Conservation (phyloP, 2,113 vertebrate genomes). For the Sclerurus mexicanus region DNA sequence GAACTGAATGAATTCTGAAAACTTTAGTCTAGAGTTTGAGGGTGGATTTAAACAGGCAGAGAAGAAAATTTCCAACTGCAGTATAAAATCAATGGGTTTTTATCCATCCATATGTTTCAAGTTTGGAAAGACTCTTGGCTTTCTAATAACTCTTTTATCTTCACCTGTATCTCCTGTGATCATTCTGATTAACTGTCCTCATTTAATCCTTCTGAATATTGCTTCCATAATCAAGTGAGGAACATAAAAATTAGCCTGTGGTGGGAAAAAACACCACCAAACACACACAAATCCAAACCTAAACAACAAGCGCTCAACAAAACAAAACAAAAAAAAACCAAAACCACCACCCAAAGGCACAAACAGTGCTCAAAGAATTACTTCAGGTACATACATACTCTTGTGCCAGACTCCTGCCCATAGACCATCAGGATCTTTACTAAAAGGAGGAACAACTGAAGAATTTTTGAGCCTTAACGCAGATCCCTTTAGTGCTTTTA, state of each 20-base stretch:
- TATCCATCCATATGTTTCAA: background rate
- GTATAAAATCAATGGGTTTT: background rate
- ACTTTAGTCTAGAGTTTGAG: background rate
- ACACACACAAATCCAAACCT: background rate
- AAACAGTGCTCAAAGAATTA: background rate
- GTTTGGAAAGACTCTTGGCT: background rate
- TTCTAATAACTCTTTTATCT: background rate
- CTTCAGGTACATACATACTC: background rate
- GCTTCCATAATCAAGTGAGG: background rate
- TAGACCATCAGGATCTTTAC: background rate
- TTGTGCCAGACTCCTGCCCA: background rate
- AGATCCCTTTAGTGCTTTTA: background rate
- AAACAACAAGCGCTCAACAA: rapidly evolving
- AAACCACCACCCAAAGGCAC: background rate
- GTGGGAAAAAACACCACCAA: no score
- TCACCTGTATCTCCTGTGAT: background rate
- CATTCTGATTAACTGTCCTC: background rate
- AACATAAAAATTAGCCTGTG: background rate
- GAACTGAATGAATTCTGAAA: background rate
- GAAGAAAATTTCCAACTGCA: background rate
- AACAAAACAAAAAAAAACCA: background rate
- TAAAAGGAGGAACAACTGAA: background rate
- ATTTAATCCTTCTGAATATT: background rate
- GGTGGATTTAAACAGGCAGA: background rate
- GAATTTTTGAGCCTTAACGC: background rate